A percentile compares a stretch with the other conserved stretches of the same genome.
These are phyloP conservation scores for Lobophora halterata DNA, from an alignment of 2,888 invertebrate genomes.

Conservation along the genomic window DNA sequence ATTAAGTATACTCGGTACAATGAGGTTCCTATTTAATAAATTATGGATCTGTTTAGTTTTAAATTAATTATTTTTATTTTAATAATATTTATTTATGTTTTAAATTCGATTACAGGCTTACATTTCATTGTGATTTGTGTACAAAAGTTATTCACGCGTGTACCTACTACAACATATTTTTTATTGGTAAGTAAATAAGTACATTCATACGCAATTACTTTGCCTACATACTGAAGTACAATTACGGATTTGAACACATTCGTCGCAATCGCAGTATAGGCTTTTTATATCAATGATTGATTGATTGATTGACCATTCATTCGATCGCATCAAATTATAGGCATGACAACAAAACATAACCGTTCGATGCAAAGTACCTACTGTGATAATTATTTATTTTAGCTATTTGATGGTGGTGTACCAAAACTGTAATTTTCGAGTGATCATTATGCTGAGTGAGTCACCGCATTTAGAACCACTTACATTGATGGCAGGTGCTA, in stretches of 20 bases:
- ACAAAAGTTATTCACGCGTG: no score
- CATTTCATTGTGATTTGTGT: no score
- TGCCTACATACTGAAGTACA: background rate
- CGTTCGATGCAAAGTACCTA: slow-evolving; percentile 3
- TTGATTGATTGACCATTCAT: slow-evolving; percentile 19
- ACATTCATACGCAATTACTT: background rate
- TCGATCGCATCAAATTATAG: slow-evolving; percentile 8
- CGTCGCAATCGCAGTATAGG: background rate
- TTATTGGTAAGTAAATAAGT: no score
- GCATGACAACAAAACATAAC: slow-evolving; percentile 12
- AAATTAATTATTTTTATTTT: no score
- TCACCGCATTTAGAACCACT: slow-evolving; percentile 14
- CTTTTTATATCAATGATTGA: slow-evolving; percentile 11
- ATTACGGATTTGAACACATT: slow-evolving; percentile 9
- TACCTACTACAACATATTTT: no score
- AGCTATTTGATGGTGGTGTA: background rate
- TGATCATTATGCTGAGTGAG: slow-evolving; percentile 25
- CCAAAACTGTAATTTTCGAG: slow-evolving; percentile 9
- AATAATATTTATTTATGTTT: no score
- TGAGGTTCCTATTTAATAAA: no score
- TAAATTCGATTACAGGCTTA: no score
- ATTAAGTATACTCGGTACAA: no score
- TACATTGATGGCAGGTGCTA: background rate
- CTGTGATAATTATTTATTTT: background rate
- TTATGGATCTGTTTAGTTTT: no score